Evolutionary conservation across 1,140 invertebrate genomes (phyloP).

Genomic region (Heliconius hewitsoni): DNA sequence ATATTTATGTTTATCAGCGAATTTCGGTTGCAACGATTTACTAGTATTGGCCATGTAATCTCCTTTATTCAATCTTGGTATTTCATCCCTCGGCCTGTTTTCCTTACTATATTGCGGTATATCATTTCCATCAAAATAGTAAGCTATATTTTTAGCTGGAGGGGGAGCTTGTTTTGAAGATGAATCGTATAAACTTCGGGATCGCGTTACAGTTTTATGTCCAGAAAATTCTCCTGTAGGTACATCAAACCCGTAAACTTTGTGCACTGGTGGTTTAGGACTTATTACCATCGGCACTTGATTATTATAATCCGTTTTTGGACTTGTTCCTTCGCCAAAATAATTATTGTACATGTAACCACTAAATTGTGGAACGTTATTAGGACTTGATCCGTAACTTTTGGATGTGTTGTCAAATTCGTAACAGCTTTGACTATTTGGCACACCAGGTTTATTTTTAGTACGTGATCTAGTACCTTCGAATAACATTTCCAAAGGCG

Average conservation of each 20-base stretch:
- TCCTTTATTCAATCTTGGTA: conserved; percentile 80
- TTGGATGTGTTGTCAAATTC: conserved; percentile 82
- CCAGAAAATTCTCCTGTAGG: conserved; percentile 57
- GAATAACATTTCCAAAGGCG: conserved; percentile 87
- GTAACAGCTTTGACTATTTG: conserved; percentile 79
- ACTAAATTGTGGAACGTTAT: conserved; percentile 72
- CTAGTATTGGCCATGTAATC: conserved; percentile 81
- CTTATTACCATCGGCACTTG: conserved; percentile 38
- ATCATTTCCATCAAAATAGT: conserved; percentile 81
- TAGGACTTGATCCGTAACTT: conserved; percentile 84
- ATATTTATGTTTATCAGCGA: conserved; percentile 74
- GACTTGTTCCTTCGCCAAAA: conserved; percentile 57
- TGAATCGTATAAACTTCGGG: conserved; percentile 77
- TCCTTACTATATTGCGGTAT: conserved; percentile 68
- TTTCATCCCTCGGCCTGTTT: conserved; percentile 69
- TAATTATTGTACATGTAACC: conserved; percentile 78
- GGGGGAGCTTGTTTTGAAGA: conserved; percentile 61
- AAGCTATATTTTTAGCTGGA: conserved; percentile 79
- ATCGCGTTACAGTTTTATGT: conserved; percentile 76
- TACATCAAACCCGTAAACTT: conserved; percentile 70
- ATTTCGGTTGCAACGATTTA: conserved; percentile 75
- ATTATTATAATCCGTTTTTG: conserved; percentile 50
- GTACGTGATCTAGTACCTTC: conserved; percentile 73
- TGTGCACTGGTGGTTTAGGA: conserved; percentile 54
- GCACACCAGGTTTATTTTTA: conserved; percentile 59